A percentile compares a stretch with the other conserved stretches of the same genome.
phyloP scores from a whole-genome alignment of 2,113 vertebrate species.

The Phoxinus phoxinus region DNA sequence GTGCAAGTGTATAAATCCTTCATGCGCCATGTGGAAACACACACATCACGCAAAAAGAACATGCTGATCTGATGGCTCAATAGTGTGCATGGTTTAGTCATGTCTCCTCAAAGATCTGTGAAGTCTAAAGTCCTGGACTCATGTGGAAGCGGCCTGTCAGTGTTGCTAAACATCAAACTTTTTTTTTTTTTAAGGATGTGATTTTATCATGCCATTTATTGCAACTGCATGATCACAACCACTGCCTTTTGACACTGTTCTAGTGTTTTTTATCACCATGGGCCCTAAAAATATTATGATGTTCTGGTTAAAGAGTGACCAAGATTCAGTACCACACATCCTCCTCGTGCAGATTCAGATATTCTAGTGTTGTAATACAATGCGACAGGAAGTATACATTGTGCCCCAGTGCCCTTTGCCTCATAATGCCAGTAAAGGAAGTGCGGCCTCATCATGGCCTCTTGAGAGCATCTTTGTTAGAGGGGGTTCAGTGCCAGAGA shows the following conservation, averaged over 20 bases:
- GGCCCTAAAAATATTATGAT: not conserved
- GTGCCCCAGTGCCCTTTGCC: not conserved
- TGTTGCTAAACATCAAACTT: not conserved
- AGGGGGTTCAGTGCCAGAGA: conserved; percentile 7
- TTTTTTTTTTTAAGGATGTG: not conserved
- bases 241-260: not conserved
- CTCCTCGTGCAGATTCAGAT: not conserved
- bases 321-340: not conserved
- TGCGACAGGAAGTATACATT: conserved; percentile 4
- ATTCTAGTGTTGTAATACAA: conserved; percentile 28
- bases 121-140: conserved; percentile 16
- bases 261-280: not conserved
- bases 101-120: not conserved
- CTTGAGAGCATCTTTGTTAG: conserved; percentile 11
- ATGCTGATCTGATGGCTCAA: not conserved
- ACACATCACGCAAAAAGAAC: not conserved
- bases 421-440: conserved; percentile 25
- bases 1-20: not conserved
- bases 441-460: not conserved
- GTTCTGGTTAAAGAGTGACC: conserved; percentile 1
- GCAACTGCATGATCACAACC: not conserved
- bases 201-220: not conserved
- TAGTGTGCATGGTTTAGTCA: conserved; percentile 13
- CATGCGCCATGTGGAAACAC: not conserved
- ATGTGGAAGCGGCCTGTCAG: not conserved